These are phyloP conservation scores for zebrafish (Danio rerio) DNA, from an alignment of 2,113 vertebrate species.

Conservation along the genomic window DNA sequence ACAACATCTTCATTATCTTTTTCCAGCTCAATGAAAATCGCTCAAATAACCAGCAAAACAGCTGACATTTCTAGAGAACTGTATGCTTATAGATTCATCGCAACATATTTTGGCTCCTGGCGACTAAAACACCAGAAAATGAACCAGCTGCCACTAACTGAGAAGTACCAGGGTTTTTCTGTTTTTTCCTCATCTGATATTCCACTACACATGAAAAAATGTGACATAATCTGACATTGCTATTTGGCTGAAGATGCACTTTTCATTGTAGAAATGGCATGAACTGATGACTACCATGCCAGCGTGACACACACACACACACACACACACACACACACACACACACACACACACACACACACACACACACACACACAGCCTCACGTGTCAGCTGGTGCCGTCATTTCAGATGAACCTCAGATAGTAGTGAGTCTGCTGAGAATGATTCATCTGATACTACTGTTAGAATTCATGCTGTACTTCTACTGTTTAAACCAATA, in stretches of 20 bases:
- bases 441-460: neutral
- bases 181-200: neutral
- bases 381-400: conserved; percentile 19
- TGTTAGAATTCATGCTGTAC: neutral
- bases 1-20: conserved; percentile 28
- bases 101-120: neutral
- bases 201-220: neutral
- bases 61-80: neutral
- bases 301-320: neutral
- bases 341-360: neutral
- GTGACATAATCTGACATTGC: neutral
- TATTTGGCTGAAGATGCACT: neutral
- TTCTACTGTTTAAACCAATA: neutral
- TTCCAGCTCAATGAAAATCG: conserved; percentile 15
- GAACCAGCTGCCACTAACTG: neutral
- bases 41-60: conserved; percentile 7
- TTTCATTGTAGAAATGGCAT: neutral
- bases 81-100: neutral
- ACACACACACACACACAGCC: neutral
- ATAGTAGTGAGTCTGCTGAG: neutral
- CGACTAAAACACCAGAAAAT: neutral
- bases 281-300: neutral
- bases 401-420: neutral
- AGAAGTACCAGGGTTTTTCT: neutral
- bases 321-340: neutral